A percentile compares a stretch with the other conserved stretches of the same genome.
phyloP scores from a whole-genome alignment of 2,888 invertebrate genomes.

The Coremacera marginata region DNA sequence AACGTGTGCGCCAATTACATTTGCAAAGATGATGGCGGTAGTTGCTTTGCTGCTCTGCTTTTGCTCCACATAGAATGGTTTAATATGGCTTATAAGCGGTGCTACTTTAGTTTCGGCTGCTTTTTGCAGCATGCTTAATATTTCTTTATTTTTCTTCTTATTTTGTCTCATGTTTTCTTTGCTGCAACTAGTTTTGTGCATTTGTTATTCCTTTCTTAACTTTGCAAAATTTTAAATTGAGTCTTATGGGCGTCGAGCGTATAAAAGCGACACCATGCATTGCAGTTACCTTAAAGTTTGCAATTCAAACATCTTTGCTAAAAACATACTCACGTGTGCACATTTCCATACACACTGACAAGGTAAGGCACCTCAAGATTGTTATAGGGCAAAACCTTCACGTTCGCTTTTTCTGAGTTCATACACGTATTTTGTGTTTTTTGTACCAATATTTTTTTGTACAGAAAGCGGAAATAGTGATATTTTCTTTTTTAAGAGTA shows the following conservation, averaged over 20 bases:
- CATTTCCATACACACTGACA: neutral
- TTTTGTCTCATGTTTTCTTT: neutral
- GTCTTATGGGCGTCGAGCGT: neutral
- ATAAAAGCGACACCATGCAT: neutral
- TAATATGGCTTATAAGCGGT: neutral
- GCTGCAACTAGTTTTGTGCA: neutral
- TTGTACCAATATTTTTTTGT: no score
- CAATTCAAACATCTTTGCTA: neutral
- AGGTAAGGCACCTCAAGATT: neutral
- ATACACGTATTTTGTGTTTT: no score
- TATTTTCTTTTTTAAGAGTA: no score
- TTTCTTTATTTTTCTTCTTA: neutral
- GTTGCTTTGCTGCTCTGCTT: neutral
- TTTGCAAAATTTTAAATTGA: constrained; percentile 9
- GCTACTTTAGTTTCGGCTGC: neutral
- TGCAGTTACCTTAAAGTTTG: neutral
- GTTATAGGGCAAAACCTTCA: no score
- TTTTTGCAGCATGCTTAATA: neutral
- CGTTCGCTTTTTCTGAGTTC: no score
- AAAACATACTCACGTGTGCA: neutral
- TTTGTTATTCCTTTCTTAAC: neutral
- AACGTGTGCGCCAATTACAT: neutral
- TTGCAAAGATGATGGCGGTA: neutral
- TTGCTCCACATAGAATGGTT: neutral
- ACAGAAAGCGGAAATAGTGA: no score